Base-by-base conservation (phyloP, 1,140 invertebrate genomes). In the Drosophila repletoides region DNA sequence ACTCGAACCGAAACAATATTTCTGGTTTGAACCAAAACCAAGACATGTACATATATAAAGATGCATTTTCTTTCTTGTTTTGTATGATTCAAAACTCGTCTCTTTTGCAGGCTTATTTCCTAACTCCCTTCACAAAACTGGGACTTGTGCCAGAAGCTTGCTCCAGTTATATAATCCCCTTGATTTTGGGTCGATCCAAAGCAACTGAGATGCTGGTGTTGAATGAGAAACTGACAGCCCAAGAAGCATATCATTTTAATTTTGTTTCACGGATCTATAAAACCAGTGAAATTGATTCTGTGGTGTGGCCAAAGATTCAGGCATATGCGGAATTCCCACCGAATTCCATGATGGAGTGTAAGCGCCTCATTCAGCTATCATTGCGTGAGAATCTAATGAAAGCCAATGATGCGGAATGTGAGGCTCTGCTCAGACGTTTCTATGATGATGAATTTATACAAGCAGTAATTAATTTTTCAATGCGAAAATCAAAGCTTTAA, bases 71-170 rank as follows among this genome's bases (percentile, higher is more conserved):
- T n/a, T n/a, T n/a, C n/a, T n/a, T n/a, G 19, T 0, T 31, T 4
- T n/a, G 1, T 2, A 12, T 17, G 0, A 10, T 28, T n/a, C 4
- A 22, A n/a, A 15, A 26, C 10, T 3, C 28, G 0, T 43, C 4
- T 10, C 2, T 17, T 3, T 69, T 55, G 3, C 72, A 96, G 95
- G 96, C 97, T 10, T 95, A 94, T 72, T 98, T 99, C 89, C 91
- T 94, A 34, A 96, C 96, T 34, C 98, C 98, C 26, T 99, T 99
- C 90, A 92, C 94, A 36, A 91, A 92, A 65, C 90, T 98, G 29
- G 96, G 96, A 10, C 91, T 98, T 56, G 93, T 94, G 26, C 94
- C 96, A 2, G 98, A 99, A 92, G 97, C 94, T 6, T 94, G 96
- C 89, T 98, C 97, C 7, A 94, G 95, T 5, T 95, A 94, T 66